Evolutionary conservation across 2,888 invertebrate species (phyloP).

Genomic region (Hymenopus coronatus): DNA sequence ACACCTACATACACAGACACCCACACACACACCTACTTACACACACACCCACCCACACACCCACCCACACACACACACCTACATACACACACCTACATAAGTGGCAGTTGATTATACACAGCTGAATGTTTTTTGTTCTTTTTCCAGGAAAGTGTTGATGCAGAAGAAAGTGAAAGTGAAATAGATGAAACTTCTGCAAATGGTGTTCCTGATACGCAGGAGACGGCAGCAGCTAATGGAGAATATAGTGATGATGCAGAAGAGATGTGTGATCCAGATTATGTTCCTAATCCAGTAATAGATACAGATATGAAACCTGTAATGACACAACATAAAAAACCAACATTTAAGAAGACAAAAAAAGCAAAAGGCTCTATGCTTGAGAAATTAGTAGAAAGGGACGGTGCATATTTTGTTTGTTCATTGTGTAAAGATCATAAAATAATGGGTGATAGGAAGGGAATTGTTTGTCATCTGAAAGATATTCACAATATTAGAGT

Average conservation of each 20-base stretch:
- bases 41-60: no score
- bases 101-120: no score
- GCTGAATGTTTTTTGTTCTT: neutral
- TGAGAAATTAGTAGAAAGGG: conserved; percentile 38
- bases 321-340: conserved; percentile 22
- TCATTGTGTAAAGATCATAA: conserved; percentile 50
- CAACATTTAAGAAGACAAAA: conserved; percentile 8
- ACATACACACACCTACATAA: no score
- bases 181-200: conserved; percentile 41
- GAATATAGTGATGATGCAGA: no score
- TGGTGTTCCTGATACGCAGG: conserved; percentile 30
- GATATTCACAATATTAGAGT: conserved; percentile 58
- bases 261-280: conserved; percentile 18
- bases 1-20: no score
- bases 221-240: conserved; percentile 39
- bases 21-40: no score
- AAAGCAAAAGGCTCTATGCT: conserved; percentile 39
- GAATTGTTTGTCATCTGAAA: conserved; percentile 62
- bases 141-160: conserved; percentile 9
- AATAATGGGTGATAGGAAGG: conserved; percentile 54
- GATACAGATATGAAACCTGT: neutral
- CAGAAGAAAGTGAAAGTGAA: conserved; percentile 3
- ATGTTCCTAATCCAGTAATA: conserved; percentile 14
- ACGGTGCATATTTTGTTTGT: conserved; percentile 29
- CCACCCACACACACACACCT: no score